phyloP scores from a whole-genome alignment of 2,113 vertebrate species.

The Orthochromis indermauri region DNA sequence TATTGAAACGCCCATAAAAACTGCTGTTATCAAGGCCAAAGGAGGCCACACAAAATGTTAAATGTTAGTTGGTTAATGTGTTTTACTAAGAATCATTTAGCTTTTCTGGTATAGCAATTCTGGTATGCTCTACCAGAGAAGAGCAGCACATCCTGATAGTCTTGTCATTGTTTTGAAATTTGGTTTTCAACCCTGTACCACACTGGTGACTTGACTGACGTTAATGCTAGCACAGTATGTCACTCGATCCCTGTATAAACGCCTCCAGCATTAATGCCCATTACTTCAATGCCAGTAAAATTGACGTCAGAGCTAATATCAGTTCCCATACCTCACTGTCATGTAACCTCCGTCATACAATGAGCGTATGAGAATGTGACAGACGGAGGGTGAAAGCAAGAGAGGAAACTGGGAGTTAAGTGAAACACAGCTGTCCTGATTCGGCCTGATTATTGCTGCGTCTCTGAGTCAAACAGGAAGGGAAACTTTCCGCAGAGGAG shows the following conservation, averaged over 20 bases:
- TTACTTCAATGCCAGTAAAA: neutral
- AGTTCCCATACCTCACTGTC: neutral
- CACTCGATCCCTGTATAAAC: neutral
- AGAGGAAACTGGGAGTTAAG: neutral
- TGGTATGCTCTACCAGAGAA: neutral
- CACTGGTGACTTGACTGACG: neutral
- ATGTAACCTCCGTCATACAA: neutral
- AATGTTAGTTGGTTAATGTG: neutral
- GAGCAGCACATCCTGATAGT: neutral
- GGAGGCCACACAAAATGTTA: neutral
- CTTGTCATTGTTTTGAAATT: neutral
- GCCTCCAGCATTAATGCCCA: neutral
- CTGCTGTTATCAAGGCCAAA: neutral
- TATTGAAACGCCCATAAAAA: neutral
- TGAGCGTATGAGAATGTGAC: neutral
- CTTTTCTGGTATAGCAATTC: neutral
- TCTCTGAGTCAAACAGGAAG: conserved; percentile 16
- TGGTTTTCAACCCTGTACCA: neutral
- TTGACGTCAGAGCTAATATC: neutral
- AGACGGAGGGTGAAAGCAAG: neutral
- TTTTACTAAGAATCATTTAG: neutral
- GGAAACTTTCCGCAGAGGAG: neutral
- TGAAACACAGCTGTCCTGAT: neutral
- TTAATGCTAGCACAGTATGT: neutral
- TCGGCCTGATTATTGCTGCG: neutral